These are phyloP conservation scores for Callospermophilus lateralis DNA, from an alignment of 2,113 vertebrate species.

Conservation along the genomic window DNA sequence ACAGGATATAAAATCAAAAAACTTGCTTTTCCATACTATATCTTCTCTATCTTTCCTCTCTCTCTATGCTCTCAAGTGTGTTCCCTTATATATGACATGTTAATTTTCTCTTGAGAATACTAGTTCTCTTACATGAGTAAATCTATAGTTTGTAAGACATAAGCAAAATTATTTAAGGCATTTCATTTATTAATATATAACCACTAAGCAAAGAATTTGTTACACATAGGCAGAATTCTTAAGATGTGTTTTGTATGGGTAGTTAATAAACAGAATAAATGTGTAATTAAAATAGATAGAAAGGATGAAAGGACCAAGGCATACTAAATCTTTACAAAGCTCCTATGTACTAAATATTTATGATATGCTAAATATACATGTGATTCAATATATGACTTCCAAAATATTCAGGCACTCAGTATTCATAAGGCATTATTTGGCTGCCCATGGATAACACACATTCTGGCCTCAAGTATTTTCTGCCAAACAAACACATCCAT, in stretches of 20 bases:
- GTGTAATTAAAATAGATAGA: not conserved
- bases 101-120: not conserved
- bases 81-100: not conserved
- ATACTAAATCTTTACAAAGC: not conserved
- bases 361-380: not conserved
- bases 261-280: not conserved
- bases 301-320: not conserved
- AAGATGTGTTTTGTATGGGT: not conserved
- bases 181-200: constrained; percentile 13
- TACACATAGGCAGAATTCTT: not conserved
- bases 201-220: not conserved
- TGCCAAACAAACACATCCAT: not conserved
- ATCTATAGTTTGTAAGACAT: not conserved
- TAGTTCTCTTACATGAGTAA: not conserved
- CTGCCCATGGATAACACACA: not conserved
- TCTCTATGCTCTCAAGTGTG: not conserved
- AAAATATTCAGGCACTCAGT: not conserved
- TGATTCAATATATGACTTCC: not conserved
- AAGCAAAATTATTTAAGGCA: not conserved
- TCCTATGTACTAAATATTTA: not conserved
- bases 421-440: not conserved
- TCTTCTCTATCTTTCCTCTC: not conserved
- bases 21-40: not conserved
- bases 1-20: not conserved
- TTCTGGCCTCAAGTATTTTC: not conserved